These are phyloP conservation scores for Thinocorus orbignyianus DNA, from an alignment of 2,113 vertebrate species.

Conservation along the genomic window DNA sequence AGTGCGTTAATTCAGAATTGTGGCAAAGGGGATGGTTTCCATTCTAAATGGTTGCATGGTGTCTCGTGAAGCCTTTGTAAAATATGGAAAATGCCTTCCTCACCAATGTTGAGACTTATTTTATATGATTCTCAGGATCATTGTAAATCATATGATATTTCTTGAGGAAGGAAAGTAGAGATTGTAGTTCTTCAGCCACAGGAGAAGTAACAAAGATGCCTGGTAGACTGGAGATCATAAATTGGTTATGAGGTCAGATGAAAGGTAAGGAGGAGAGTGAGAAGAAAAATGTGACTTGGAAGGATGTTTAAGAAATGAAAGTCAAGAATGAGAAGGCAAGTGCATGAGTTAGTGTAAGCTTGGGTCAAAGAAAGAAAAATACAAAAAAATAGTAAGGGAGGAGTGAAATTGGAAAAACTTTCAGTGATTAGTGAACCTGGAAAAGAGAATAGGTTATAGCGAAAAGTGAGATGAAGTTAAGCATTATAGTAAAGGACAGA, in stretches of 20 bases:
- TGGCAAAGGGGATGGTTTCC: neutral
- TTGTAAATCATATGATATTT: conserved; percentile 2
- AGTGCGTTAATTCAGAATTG: neutral
- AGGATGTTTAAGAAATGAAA: neutral
- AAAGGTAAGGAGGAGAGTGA: conserved; percentile 17
- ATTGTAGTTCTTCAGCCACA: conserved; percentile 3
- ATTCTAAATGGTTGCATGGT: neutral
- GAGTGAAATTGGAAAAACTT: neutral
- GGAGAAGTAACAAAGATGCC: neutral
- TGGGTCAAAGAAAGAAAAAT: neutral
- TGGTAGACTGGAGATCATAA: conserved; percentile 5
- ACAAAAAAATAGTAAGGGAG: neutral
- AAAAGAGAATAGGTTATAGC: neutral
- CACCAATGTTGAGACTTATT: neutral
- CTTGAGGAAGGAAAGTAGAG: neutral
- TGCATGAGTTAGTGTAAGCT: neutral
- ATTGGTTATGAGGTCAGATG: conserved; percentile 19
- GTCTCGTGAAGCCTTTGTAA: conserved; percentile 9
- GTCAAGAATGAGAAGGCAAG: neutral
- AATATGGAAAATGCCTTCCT: neutral
- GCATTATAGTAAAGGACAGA: neutral
- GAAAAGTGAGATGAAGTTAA: neutral
- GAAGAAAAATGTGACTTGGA: neutral
- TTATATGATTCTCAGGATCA: conserved; percentile 7
- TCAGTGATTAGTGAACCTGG: neutral